phyloP scores from a whole-genome alignment of 2,888 invertebrate species.

The Sarcophaga variegata region DNA sequence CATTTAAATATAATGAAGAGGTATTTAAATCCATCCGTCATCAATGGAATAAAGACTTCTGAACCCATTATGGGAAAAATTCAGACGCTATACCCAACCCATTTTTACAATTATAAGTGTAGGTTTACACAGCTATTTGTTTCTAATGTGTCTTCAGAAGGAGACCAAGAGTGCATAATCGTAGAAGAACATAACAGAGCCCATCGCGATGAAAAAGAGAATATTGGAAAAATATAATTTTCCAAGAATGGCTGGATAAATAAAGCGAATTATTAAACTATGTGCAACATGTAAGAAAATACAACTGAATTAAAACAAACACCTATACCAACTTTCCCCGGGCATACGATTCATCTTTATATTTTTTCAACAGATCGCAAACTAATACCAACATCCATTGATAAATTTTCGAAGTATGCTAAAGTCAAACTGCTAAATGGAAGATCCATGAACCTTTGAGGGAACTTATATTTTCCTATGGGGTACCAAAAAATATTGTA shows the following conservation, averaged over 20 bases:
- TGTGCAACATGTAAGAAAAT: slow-evolving; percentile 39
- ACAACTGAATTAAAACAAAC: slow-evolving; percentile 50
- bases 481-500: no score
- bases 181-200: neutral
- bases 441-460: no score
- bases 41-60: slow-evolving; percentile 7
- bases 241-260: neutral
- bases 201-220: neutral
- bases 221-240: neutral
- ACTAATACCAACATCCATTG: slow-evolving; percentile 53
- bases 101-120: neutral
- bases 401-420: slow-evolving; percentile 66
- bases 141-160: neutral
- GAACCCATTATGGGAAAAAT: no score
- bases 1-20: neutral
- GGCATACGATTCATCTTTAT: slow-evolving; percentile 57
- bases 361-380: slow-evolving; percentile 31
- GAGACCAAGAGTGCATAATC: slow-evolving; percentile 28
- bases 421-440: no score
- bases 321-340: slow-evolving; percentile 64
- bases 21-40: slow-evolving; percentile 27
- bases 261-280: neutral
- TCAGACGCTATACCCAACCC: neutral
- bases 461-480: no score
- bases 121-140: no score